phyloP scores from a whole-genome alignment of 2,888 invertebrate species.

The Branchipolynoe longqiensis region DNA sequence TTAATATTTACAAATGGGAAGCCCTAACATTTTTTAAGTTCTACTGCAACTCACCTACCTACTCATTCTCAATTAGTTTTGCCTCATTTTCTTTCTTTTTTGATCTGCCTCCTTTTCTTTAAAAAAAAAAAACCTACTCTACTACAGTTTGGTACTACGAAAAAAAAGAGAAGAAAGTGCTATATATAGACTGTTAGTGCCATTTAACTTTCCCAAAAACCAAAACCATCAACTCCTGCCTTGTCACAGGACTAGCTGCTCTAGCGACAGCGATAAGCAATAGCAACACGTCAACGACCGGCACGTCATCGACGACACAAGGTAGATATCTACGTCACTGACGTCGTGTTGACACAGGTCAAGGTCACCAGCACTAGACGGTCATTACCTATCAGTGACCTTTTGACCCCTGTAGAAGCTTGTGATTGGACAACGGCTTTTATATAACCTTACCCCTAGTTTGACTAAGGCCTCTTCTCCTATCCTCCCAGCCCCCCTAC shows the following conservation, averaged over 20 bases:
- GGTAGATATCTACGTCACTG: conserved; percentile 57
- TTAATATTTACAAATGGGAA: no score
- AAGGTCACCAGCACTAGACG: conserved; percentile 49
- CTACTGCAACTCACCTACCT: no score
- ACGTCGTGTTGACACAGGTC: conserved; percentile 13
- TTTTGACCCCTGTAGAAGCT: conserved; percentile 52
- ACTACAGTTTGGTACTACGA: background rate
- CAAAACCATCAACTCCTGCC: conserved; percentile 33
- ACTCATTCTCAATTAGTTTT: conserved; percentile 5
- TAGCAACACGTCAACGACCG: conserved; percentile 57
- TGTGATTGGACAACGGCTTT: conserved; percentile 50
- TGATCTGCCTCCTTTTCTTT: no score
- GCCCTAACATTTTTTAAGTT: no score
- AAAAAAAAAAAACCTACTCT: background rate
- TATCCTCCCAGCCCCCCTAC: background rate
- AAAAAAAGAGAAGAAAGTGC: background rate
- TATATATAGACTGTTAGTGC: no score
- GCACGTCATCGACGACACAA: conserved; percentile 50
- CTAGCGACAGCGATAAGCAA: conserved; percentile 60
- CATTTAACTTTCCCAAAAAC: conserved; percentile 9
- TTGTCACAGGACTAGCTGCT: conserved; percentile 59
- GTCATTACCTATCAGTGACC: conserved; percentile 40
- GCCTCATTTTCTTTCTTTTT: background rate
- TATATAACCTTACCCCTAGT: conserved; percentile 53
- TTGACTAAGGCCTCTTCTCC: conserved; percentile 28